Evolutionary conservation across 2,113 vertebrate genomes (phyloP).

Genomic region (Sorex fumeus): DNA sequence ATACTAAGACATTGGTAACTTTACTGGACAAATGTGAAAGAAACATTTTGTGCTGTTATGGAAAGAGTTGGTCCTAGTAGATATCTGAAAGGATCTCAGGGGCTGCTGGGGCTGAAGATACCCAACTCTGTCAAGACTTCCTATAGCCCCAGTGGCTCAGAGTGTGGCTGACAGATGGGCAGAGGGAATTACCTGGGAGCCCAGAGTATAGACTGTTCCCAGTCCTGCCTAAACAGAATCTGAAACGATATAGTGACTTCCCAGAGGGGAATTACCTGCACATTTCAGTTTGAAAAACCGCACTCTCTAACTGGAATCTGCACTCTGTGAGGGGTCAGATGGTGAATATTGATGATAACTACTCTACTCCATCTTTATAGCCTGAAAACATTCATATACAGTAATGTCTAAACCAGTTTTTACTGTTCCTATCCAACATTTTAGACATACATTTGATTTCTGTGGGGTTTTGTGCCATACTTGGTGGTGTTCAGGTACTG

Average conservation of each 20-base stretch:
- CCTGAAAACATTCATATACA: neutral
- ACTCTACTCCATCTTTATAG: conserved; percentile 13
- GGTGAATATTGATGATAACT: neutral
- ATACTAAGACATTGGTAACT: neutral
- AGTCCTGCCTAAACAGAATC: neutral
- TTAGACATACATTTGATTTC: too few relatives aligned
- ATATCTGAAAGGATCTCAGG: neutral
- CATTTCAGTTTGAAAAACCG: neutral
- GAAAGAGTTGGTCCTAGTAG: neutral
- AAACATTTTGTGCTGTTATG: neutral
- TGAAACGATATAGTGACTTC: neutral
- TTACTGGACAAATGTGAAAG: neutral
- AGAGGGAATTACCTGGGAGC: neutral
- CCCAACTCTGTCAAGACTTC: neutral
- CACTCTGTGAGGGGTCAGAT: neutral
- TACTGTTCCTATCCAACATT: too few relatives aligned
- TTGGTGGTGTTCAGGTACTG: too few relatives aligned
- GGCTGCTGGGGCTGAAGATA: neutral
- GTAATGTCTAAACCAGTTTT: too few relatives aligned
- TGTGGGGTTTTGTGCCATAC: too few relatives aligned
- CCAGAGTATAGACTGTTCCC: neutral
- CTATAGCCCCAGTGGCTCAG: neutral
- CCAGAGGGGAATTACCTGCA: neutral
- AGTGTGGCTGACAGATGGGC: neutral
- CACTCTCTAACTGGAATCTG: neutral